Evolutionary conservation across 2,888 invertebrate genomes (phyloP).

Genomic region (Leistus spinibarbis): DNA sequence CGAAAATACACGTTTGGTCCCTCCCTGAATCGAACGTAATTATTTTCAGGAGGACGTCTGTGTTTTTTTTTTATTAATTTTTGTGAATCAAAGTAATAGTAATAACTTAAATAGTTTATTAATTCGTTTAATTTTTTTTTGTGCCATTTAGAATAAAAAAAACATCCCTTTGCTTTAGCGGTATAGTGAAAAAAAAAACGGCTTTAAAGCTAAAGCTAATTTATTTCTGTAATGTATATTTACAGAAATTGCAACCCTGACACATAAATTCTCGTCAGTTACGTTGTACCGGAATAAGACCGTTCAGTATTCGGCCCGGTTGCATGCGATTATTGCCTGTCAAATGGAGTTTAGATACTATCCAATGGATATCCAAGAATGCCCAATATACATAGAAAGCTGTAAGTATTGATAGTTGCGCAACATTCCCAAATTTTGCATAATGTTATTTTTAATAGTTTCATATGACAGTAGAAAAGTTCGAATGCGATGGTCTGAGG

Average conservation of each 20-base stretch:
- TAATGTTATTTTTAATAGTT: constrained; percentile 60
- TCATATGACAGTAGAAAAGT: constrained; percentile 81
- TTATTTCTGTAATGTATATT: constrained; percentile 25
- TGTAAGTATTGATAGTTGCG: constrained; percentile 65
- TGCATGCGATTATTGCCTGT: constrained; percentile 85
- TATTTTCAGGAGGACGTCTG: no score
- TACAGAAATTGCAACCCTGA: constrained; percentile 79
- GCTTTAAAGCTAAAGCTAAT: background rate
- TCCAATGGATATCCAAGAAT: constrained; percentile 85
- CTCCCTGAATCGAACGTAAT: no score
- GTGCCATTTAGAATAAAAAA: no score
- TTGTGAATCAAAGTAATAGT: no score
- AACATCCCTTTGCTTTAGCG: background rate
- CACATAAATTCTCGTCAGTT: constrained; percentile 81
- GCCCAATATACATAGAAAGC: constrained; percentile 83
- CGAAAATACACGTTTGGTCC: no score
- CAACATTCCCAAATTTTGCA: background rate
- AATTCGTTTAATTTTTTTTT: no score
- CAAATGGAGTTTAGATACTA: constrained; percentile 88
- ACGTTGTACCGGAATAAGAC: constrained; percentile 81
- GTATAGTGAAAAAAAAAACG: background rate
- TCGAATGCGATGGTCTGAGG: constrained; percentile 74
- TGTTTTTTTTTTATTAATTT: no score
- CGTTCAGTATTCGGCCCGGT: constrained; percentile 77
- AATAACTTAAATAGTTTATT: no score